Evolutionary conservation across 2,113 vertebrate species (phyloP), one percentile per base, ranked within the genome.

Genomic region (Mirounga angustirostris): DNA sequence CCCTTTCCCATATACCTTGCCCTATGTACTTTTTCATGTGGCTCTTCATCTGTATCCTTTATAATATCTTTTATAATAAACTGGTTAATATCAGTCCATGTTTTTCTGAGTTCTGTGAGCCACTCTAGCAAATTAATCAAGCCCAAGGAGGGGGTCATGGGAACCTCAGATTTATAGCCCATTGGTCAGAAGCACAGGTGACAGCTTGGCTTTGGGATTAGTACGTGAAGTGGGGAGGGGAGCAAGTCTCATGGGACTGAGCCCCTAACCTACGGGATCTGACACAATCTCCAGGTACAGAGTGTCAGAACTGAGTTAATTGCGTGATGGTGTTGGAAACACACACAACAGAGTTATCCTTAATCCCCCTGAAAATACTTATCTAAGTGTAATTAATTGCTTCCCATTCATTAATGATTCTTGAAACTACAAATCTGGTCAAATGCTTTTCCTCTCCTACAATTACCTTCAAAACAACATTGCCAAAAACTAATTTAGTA

Each of bases 41-140:
- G 65, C 36, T 88, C 1, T 65, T 82, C 46, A 56, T 46, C 46
- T 88, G 28, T 56, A 11, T 88, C 15, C 22, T 74, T 73, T 80
- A n/a, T 40, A 58, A 46, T 81, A 81, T 40, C 67, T 30, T 73
- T 81, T 74, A 22, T 50, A 24, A 67, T 58, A 79, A 89, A 89
- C 78, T 89, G 24, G 16, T 50, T n/a, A 92, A 24, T 52, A 15
- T 56, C 52, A 59, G 52, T 30, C 43, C 19, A 12, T 78, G 26
- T 96, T 67, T 58, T 90, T 58, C 50, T 95, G 86, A 83, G 43
- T 82, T 74, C 78, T 76, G 22, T 76, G 58, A 89, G 40, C 50
- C 71, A 40, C 50, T 89, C 19, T 33, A 69, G 50, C 85, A 59
- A 82, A 58, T 92, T 65, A 78, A 59, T 58, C 24, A 78, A 89